Base-by-base conservation (phyloP, 2,888 invertebrate species). In the Acleris emargana region DNA sequence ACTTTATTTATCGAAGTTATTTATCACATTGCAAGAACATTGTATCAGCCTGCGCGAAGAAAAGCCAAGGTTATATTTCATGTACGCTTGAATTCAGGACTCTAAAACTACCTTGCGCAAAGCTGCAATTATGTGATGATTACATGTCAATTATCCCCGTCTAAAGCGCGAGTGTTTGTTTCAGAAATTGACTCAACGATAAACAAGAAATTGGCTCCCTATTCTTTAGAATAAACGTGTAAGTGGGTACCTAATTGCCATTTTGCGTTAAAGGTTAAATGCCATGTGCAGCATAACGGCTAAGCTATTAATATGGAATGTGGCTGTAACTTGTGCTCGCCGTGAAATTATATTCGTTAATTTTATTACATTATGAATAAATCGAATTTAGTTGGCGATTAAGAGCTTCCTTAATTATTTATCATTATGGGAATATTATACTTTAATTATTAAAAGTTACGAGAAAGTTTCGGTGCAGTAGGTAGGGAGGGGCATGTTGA, bases 401-500 rank as follows among this genome's bases (percentile, higher is more conserved):
- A 43, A 43, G 32, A 43, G 43, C 43, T 43, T 43, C 43, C n/a
- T 47, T 18, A 17, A 13, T 3, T 16, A 18, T 42, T 25, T 22
- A 25, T 22, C 1, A 49, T 38, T 22, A 28, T 49, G 38, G 18
- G 17, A 6, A 32, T 5, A 51, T 17, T 13, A 5, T 17, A 17
- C 32, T 32, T 28, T 52, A n/a, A 60, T 52, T 47, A 22, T 25
- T 52, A 11, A 32, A 45, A 18, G 16, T 20, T 6, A 47, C 16
- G 61, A 53, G 61, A 61, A 61, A 61, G 61, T 61, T 47, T 53
- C 52, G 60, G 52, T 16, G 43, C 25, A 5, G 42, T 45, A 25
- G 25, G 1, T 22, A 22, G 22, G 4, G 22, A 22, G 4, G 22
- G 22, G 3, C 22, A 22, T 22, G 22, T 22, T 22, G 22, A 22